Percentiles rank a stretch among this genome's conserved stretches.
Conservation (phyloP, 1,140 invertebrate species). For the Hydropsyche tenuis region DNA sequence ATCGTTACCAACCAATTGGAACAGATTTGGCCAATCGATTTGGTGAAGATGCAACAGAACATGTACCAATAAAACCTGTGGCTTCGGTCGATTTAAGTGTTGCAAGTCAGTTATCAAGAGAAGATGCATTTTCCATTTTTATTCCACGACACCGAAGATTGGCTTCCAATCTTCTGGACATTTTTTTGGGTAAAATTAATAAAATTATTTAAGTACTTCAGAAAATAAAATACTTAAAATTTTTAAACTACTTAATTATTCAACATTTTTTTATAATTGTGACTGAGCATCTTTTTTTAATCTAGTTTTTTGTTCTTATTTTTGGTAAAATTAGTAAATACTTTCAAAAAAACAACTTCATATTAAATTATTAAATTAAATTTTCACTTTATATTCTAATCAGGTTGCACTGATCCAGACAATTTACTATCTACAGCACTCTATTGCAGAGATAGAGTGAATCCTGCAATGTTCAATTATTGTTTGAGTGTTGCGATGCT, state of each 20-base stretch:
- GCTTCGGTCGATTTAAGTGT: conserved; percentile 61
- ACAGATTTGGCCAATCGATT: conserved; percentile 62
- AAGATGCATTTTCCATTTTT: conserved; percentile 65
- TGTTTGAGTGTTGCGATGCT: conserved; percentile 75
- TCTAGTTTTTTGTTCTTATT: too few relatives aligned
- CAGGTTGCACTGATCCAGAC: conserved; percentile 72
- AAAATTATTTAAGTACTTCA: too few relatives aligned
- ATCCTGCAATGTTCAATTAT: conserved; percentile 80
- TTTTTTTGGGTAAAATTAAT: conserved; percentile 64
- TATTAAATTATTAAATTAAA: conserved; percentile 35
- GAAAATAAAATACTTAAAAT: too few relatives aligned
- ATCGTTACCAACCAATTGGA: conserved; percentile 57
- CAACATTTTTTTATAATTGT: too few relatives aligned
- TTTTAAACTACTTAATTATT: too few relatives aligned
- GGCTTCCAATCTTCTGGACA: conserved; percentile 60
- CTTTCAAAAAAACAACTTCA: not conserved
- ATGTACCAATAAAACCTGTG: conserved; percentile 62
- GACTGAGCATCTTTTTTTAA: conserved; percentile 1
- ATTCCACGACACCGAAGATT: conserved; percentile 63
- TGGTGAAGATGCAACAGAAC: conserved; percentile 57
- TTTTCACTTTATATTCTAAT: too few relatives aligned
- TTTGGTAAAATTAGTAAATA: too few relatives aligned
- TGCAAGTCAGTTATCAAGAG: conserved; percentile 59
- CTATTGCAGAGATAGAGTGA: conserved; percentile 75
- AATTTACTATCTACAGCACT: conserved; percentile 74